Base-by-base conservation (phyloP, 2,888 invertebrate genomes). In the Abscondita cerata region DNA sequence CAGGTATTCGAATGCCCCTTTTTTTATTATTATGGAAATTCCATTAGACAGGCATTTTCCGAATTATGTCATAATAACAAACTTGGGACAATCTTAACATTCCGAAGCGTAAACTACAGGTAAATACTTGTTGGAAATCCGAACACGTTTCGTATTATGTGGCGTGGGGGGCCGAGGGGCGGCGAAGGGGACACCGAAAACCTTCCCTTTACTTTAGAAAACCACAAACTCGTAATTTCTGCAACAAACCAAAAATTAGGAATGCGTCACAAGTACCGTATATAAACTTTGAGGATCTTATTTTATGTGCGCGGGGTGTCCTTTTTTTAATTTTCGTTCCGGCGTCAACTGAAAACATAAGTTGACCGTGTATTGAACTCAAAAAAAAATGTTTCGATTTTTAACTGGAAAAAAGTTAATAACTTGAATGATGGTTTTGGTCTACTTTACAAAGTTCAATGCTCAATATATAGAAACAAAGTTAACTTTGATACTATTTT, bases 21-120 rank as follows among this genome's bases (percentile, higher is more conserved):
- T 18, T 44, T 44, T 51, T 59, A 25, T 62, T 62, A 62, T 62
- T 59, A 62, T 59, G 62, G 54, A 62, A 62, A 62, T 62, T 58
- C 62, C 62, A 16, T 47, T 44, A 31, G 59, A 47, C 52, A 55
- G 59, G 59, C 52, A 63, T 63, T 63, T 25, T 59, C 59, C 48
- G 59, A 63, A 63, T 59, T 63, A 63, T 63, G 59, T 59, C 63
- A 59, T 59, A 63, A 63, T 63, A 63, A 63, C 63, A 63, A 63
- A 63, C 63, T 63, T 59, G 59, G 52, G 63, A 59, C 62, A 63
- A 63, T 63, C 63, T 63, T 63, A 63, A 55, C 63, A 63, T 63
- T 63, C 63, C 63, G 19, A 59, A 44, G 44, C 59, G 63, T 55
- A 50, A 59, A 56, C 63, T 63, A 59, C 59, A 63, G 63, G 63